A percentile compares a stretch with the other conserved stretches of the same genome.
Conservation (phyloP, 1,140 invertebrate species). For the Caenorhabditis briggsae region DNA sequence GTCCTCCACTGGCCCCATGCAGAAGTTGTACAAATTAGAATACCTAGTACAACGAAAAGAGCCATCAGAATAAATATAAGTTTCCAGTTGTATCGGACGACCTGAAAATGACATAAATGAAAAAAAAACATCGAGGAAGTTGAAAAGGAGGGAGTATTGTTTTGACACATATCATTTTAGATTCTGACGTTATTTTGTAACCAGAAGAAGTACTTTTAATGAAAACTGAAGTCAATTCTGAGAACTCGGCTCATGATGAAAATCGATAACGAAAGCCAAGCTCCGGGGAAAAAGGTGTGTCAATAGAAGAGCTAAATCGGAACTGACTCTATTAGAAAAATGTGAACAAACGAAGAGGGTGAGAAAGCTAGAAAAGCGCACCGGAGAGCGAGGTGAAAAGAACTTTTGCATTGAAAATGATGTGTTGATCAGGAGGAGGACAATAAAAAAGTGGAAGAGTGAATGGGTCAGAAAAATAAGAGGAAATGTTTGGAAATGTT, state of each 20-base stretch:
- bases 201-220: neutral
- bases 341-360: neutral
- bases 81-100: conserved; percentile 38
- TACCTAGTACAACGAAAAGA: conserved; percentile 50
- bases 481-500: too few relatives aligned
- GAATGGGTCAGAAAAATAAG: neutral
- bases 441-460: neutral
- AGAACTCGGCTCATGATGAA: neutral
- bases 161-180: neutral
- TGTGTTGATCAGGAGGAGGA: conserved; percentile 12
- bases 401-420: conserved; percentile 36
- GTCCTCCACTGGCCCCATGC: conserved; percentile 67
- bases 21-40: conserved; percentile 42
- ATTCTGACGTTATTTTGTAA: neutral
- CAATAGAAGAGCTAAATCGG: conserved; percentile 8
- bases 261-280: neutral
- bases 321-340: neutral
- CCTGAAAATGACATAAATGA: conserved; percentile 9
- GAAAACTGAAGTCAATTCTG: neutral
- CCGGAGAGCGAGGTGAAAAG: neutral
- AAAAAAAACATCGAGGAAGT: neutral
- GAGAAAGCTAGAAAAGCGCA: neutral
- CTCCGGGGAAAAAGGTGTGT: conserved; percentile 19
- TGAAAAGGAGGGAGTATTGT: neutral
- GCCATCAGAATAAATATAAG: conserved; percentile 48